Evolutionary conservation across 2,888 invertebrate genomes (phyloP).

Genomic region (Nymphalis urticae): DNA sequence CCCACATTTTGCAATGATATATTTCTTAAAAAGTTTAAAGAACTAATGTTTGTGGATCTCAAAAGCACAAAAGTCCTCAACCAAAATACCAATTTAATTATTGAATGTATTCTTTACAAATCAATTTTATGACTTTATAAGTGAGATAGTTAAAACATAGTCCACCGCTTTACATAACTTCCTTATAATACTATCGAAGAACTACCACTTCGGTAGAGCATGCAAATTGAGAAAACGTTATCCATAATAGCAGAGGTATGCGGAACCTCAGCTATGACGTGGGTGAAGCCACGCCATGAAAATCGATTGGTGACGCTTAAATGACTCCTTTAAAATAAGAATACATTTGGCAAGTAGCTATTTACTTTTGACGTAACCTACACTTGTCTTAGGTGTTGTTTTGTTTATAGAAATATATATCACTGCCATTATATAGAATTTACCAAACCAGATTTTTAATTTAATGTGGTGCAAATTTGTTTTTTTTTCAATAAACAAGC

Average conservation of each 20-base stretch:
- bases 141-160: background rate
- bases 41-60: no score
- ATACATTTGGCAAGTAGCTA: no score
- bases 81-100: background rate
- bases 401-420: no score
- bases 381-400: background rate
- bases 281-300: conserved; percentile 7
- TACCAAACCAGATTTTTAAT: no score
- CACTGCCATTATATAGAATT: no score
- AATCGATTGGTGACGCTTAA: conserved; percentile 22
- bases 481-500: no score
- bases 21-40: no score
- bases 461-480: no score
- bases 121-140: background rate
- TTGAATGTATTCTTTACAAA: background rate
- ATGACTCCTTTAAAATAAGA: conserved; percentile 3
- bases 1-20: no score
- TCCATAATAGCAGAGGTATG: conserved; percentile 22
- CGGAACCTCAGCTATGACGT: conserved; percentile 24
- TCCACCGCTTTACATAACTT: conserved; percentile 22
- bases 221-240: conserved; percentile 23
- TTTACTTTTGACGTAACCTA: background rate
- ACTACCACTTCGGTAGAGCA: conserved; percentile 11
- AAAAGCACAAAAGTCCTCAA: no score
- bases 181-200: conserved; percentile 18